Conservation (phyloP, 1,140 invertebrate species). For the Ptiloglossa arizonensis region DNA sequence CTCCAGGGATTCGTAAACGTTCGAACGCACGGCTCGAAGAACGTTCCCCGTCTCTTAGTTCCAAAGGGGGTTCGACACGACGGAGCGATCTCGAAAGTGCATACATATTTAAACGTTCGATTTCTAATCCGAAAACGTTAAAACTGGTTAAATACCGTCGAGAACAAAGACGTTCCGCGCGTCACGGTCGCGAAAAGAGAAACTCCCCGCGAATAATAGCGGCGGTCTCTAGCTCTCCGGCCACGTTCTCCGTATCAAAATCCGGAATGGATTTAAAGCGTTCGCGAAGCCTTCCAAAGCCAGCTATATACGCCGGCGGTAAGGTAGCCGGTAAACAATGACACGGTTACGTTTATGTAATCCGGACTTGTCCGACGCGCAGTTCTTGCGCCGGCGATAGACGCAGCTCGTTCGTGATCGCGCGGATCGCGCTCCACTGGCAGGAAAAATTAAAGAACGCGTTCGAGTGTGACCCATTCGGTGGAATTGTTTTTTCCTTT, state of each 20-base stretch:
- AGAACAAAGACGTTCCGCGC: not conserved
- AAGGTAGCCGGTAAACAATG: slow-evolving; percentile 20
- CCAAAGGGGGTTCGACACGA: too few species aligned
- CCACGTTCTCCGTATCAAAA: slow-evolving; percentile 3
- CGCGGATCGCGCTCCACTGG: not conserved
- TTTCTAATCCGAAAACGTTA: not conserved
- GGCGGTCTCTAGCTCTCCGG: not conserved
- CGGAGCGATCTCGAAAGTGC: not conserved
- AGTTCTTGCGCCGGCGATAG: slow-evolving; percentile 8
- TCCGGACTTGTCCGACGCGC: slow-evolving; percentile 4
- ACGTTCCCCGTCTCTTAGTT: too few species aligned
- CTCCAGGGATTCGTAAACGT: too few species aligned
- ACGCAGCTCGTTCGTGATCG: slow-evolving; percentile 5
- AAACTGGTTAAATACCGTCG: not conserved
- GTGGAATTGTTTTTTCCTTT: too few species aligned
- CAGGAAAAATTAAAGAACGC: slow-evolving; percentile 15
- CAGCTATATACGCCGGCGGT: not conserved
- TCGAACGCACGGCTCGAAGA: too few species aligned
- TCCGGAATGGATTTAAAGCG: slow-evolving; percentile 11
- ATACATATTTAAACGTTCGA: not conserved
- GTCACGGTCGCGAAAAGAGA: not conserved
- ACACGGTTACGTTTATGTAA: slow-evolving; percentile 21
- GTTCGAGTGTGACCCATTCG: slow-evolving; percentile 13
- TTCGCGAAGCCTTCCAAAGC: slow-evolving; percentile 7
- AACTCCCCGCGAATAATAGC: not conserved